Evolutionary conservation across 1,140 invertebrate genomes (phyloP), one percentile per base, ranked within the genome.

Genomic region (Heliconius himera): DNA sequence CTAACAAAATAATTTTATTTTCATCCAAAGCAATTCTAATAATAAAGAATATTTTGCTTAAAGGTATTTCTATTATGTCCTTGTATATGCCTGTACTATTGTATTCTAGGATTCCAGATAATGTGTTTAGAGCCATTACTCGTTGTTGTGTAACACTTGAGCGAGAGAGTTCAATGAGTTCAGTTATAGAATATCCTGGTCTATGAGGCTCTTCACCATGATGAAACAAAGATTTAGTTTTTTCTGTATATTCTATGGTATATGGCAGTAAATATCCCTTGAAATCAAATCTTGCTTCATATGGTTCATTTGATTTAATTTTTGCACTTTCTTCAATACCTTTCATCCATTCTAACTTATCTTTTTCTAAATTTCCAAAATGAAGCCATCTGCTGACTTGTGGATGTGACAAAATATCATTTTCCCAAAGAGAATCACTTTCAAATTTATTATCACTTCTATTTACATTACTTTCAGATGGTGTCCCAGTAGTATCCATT

Each of bases 141-240:
- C 97, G 96, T 91, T 99, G 98, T 85, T 98, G 98, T 41, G 95
- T 84, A 89, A 96, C 88, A 95, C 97, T 93, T 95, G 96, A 95
- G 88, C 96, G 95, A 75, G 83, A 94, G 4, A 99, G 91, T 82
- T 97, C 96, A 86, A 98, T 96, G 0, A 99, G 91, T 95, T 99
- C 98, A 84, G 97, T 97, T 3, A 99, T 87, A 2, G 97, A 97
- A 89, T 99, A 99, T 1, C 98, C 98, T 22, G 98, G 97, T 86
- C 98, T 96, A 84, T 98, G 97, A 33, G 98, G 97, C 93, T 99
- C 98, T 85, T 98, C 97, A 2, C 98, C 98, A 92, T 99, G 98
- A 93, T 99, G 97, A 95, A 98, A 98, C 8, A 99, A 94, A 96
- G 94, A 82, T 94, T 95, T 88, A 94, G 93, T 88, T 93, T 95